phyloP scores from a whole-genome alignment of 2,113 vertebrate species.

The Sinocyclocheilus grahami region DNA sequence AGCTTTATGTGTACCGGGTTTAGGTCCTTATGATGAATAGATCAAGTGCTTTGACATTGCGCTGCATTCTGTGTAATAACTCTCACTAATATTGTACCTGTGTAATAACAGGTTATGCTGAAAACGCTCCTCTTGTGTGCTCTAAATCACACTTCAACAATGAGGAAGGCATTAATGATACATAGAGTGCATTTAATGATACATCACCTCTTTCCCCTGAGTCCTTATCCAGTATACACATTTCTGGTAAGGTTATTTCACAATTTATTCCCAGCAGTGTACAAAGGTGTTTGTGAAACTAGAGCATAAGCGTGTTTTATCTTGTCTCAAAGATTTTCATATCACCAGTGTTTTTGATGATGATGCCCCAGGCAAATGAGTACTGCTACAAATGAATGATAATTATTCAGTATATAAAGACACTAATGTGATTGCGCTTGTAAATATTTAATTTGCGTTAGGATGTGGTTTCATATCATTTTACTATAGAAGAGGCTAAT shows the following conservation, averaged over 20 bases:
- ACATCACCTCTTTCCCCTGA: constrained; percentile 1
- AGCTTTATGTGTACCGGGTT: background rate
- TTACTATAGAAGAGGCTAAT: background rate
- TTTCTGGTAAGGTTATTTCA: background rate
- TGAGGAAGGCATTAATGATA: constrained; percentile 10
- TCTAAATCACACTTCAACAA: constrained; percentile 1
- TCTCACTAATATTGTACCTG: background rate
- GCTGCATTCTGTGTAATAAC: background rate
- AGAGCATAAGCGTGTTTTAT: background rate
- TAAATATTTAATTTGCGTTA: background rate
- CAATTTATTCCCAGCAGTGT: constrained; percentile 24
- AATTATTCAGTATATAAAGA: background rate
- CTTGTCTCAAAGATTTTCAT: background rate
- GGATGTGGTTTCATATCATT: background rate
- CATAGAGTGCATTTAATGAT: constrained; percentile 2
- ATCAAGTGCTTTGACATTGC: background rate
- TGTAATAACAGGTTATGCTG: constrained; percentile 23
- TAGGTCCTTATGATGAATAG: background rate
- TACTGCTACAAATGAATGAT: background rate
- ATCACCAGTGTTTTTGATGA: background rate
- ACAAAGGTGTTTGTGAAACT: constrained; percentile 5
- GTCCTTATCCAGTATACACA: background rate
- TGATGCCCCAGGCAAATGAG: background rate
- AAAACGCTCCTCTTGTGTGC: constrained; percentile 11
- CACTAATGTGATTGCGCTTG: background rate